Evolutionary conservation across 2,888 invertebrate species (phyloP).

Genomic region (Plebejus anna): DNA sequence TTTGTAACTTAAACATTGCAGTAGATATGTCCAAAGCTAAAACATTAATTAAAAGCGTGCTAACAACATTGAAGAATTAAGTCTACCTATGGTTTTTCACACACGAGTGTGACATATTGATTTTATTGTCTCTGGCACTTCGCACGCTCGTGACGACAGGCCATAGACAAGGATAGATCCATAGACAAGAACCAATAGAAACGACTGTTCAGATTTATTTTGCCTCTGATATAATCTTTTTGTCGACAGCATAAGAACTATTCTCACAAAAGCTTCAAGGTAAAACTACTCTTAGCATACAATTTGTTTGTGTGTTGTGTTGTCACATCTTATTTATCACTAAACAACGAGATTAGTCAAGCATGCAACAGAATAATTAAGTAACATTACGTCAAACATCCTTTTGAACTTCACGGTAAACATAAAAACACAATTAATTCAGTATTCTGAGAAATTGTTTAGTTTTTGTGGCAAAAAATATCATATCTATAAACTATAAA

Average conservation of each 20-base stretch:
- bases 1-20: too few relatives aligned
- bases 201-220: not conserved
- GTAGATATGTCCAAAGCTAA: not conserved
- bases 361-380: constrained; percentile 3
- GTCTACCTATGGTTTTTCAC: not conserved
- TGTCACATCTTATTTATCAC: not conserved
- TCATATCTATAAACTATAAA: not conserved
- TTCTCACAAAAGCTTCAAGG: not conserved
- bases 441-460: not conserved
- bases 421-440: not conserved
- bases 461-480: not conserved
- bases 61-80: not conserved
- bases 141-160: constrained; percentile 13
- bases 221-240: not conserved
- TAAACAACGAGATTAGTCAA: constrained; percentile 6
- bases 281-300: not conserved
- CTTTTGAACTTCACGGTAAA: not conserved
- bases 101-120: not conserved
- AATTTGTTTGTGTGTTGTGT: not conserved
- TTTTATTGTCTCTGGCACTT: constrained; percentile 8
- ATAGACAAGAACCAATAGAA: not conserved
- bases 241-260: not conserved
- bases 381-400: not conserved
- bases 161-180: not conserved
- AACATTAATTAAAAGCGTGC: not conserved